A percentile compares a stretch with the other conserved stretches of the same genome.
phyloP scores from a whole-genome alignment of 1,140 invertebrate genomes.

The Lepidurus arcticus region DNA sequence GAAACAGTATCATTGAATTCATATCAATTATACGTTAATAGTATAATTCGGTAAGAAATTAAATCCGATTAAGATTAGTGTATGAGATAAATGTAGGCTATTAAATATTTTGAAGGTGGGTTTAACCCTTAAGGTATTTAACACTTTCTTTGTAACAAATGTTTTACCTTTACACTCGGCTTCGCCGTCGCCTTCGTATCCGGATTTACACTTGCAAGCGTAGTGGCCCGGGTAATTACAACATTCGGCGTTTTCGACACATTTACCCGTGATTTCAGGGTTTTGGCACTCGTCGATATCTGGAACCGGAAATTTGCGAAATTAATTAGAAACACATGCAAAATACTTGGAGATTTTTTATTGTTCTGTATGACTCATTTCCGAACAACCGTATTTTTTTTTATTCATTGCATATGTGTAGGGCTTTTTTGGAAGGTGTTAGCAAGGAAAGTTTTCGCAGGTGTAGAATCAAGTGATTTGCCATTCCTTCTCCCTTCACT shows the following conservation, averaged over 20 bases:
- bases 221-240: slow-evolving; percentile 90
- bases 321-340: neutral
- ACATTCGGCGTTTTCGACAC: slow-evolving; percentile 86
- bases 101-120: neutral
- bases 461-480: neutral
- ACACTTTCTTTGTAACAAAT: neutral
- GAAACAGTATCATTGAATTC: too few species aligned
- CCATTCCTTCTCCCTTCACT: slow-evolving; percentile 8
- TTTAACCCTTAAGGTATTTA: neutral
- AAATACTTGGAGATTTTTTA: too few species aligned
- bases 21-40: too few species aligned
- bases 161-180: slow-evolving; percentile 65
- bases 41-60: too few species aligned
- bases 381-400: neutral
- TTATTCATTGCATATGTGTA: neutral
- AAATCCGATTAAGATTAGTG: too few species aligned
- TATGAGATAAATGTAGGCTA: neutral
- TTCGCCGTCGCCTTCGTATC: slow-evolving; percentile 83
- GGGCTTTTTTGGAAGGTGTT: neutral
- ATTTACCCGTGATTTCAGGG: slow-evolving; percentile 68
- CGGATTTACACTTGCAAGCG: slow-evolving; percentile 85
- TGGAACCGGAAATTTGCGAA: slow-evolving; percentile 46
- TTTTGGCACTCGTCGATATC: slow-evolving; percentile 92
- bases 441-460: slow-evolving; percentile 8
- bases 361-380: neutral